Base-by-base conservation (phyloP, 2,888 invertebrate genomes). In the Halictus quadricinctus region DNA sequence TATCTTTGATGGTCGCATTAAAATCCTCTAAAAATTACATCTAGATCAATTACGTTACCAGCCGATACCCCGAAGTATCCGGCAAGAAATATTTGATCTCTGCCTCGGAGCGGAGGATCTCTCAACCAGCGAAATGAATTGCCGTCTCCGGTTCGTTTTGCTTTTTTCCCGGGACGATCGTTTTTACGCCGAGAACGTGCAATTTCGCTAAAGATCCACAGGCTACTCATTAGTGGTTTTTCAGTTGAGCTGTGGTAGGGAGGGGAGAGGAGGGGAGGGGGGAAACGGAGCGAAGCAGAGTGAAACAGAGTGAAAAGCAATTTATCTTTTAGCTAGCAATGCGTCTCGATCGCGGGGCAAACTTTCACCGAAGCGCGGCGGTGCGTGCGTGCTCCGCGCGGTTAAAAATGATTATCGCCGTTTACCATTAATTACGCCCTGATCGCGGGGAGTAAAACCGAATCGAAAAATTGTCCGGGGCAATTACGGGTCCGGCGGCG, bases 331-430 rank as follows among this genome's bases (percentile, higher is more conserved):
- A 41, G 29, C 12, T 58, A 48, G 54, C 29, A 69, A 58, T 21
- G 74, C 74, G 8, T 41, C 69, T 41, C 29, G 64, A 18, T 64
- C 64, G 29, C 64, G 64, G 29, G 3, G 18, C 29, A 13, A 77
- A 85, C 85, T 85, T 85, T 85, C 85, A 85, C 85, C 81, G 29
- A 1, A 15, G 60, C 15, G 29, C 54, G 36, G 29, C 54, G 10
- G 21, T 46, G 70, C 41, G 72, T 54, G 84, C 79, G 54, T 25
- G n/a, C 58, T 75, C n/a, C 36, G 36, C 36, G 36, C 12, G 58
- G 18, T 41, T 69, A 81, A 69, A 76, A 73, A 70, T 21, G 43
- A 72, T 48, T 50, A 54, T 29, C 66, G 41, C 21, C 72, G 29
- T 50, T 70, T 72, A 21, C 60, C 72, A 60, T 86, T 80, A 85